Evolutionary conservation across 2,888 invertebrate species (phyloP), one percentile per base, ranked within the genome.

Genomic region (Acanthacorydalis orientalis): DNA sequence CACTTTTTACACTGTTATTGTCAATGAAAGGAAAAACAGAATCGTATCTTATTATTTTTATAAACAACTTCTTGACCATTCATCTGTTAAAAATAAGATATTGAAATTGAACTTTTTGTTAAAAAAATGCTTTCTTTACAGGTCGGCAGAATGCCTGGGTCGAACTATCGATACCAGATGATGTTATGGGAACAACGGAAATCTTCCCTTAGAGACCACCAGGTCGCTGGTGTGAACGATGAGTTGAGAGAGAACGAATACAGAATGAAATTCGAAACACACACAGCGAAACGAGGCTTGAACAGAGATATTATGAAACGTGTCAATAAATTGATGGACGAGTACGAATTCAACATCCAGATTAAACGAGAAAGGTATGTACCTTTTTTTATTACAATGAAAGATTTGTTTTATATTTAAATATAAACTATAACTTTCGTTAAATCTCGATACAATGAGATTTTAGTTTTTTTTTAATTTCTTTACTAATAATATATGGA

Each of bases 271-370:
- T 63, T 60, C 46, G 57, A 57, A 35, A 53, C 53, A 44, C 60
- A 62, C 43, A 53, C 55, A 1, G 56, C 56, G 39, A 57, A 55
- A 40, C 56, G 53, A 46, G 51, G 55, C 31, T 53, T 60, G 8
- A 53, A 57, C 39, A 50, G 56, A 39, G 51, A 55, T 45, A 55
- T 65, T 41, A 49, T 56, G n/a, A 57, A 57, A 14, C 57, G 58
- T 43, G 57, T 63, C 2, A 51, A 60, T 40, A 51, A 57, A 32
- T 61, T 62, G 50, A 42, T 61, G 32, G 49, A 56, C 43, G 58
- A 55, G 14, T 60, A 61, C 47, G 64, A 65, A 12, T 53, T 56
- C 41, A 49, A 53, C 2, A 53, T 64, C 1, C 59, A 61, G 8
- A 33, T 43, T 43, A 46, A 46, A 12, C 43, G 49, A 8, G 34